phyloP scores from a whole-genome alignment of 2,113 vertebrate species.

The Vidua macroura region DNA sequence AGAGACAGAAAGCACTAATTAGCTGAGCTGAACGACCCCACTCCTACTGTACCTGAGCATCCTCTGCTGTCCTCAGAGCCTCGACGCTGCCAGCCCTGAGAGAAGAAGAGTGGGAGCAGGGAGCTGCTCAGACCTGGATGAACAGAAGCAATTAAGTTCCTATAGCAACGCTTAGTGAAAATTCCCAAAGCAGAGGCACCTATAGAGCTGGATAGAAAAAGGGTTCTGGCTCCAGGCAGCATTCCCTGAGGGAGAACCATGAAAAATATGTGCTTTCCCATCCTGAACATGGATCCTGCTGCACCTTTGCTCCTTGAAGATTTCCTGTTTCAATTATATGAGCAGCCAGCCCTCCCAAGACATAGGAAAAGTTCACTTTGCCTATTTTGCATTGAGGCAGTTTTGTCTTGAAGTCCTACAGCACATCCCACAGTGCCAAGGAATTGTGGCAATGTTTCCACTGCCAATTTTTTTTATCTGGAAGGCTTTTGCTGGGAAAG shows the following conservation, averaged over 20 bases:
- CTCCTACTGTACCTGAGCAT: slow-evolving; percentile 22
- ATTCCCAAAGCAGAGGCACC: not conserved
- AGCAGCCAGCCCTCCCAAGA: not conserved
- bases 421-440: not conserved
- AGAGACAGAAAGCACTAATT: slow-evolving; percentile 24
- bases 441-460: not conserved
- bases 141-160: not conserved
- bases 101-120: not conserved
- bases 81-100: fast-evolving
- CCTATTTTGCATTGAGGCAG: not conserved
- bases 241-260: not conserved
- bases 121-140: not conserved
- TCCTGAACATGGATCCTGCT: not conserved
- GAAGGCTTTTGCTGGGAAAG: not conserved
- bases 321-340: not conserved
- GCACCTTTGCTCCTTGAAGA: not conserved
- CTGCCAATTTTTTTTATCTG: not conserved
- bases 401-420: not conserved
- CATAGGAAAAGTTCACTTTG: not conserved
- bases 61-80: not conserved
- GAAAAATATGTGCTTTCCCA: not conserved
- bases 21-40: not conserved
- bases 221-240: not conserved
- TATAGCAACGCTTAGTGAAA: not conserved
- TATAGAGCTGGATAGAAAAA: not conserved